Evolutionary conservation across 2,888 invertebrate genomes (phyloP).

Genomic region (Trimorus sp.): DNA sequence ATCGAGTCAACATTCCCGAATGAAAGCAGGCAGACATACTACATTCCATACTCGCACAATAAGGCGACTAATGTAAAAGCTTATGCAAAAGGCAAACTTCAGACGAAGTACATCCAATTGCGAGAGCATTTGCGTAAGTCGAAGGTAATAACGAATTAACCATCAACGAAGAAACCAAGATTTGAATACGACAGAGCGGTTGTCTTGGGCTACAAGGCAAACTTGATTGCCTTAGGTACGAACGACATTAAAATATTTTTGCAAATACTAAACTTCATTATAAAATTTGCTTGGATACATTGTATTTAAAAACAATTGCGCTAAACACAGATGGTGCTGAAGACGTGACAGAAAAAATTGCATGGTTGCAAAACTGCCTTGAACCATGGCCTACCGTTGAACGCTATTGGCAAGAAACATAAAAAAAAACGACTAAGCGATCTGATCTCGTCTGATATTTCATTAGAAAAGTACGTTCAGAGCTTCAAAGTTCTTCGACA

Average conservation of each 20-base stretch:
- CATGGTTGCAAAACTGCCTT: constrained; percentile 52
- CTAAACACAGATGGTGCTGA: too few species aligned
- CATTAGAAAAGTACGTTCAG: not conserved
- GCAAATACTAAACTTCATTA: too few species aligned
- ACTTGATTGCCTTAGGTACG: constrained; percentile 9
- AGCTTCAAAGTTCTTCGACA: constrained; percentile 25
- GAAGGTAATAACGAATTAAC: not conserved
- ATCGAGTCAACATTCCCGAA: not conserved
- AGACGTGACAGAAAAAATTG: constrained; percentile 22
- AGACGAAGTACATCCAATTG: constrained; percentile 8
- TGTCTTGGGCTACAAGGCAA: constrained; percentile 16
- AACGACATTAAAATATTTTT: too few species aligned
- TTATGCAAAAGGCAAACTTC: constrained; percentile 18
- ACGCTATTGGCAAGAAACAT: constrained; percentile 54
- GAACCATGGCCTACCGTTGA: constrained; percentile 59
- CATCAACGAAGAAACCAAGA: not conserved
- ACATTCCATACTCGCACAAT: not conserved
- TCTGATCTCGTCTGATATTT: constrained; percentile 45
- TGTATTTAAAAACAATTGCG: too few species aligned
- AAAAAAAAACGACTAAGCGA: constrained; percentile 37
- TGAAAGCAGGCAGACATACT: not conserved
- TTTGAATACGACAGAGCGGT: not conserved
- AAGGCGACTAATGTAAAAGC: not conserved
- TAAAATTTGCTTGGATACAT: too few species aligned
- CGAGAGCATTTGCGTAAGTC: constrained; percentile 20